phyloP scores from a whole-genome alignment of 1,140 invertebrate species.

The Mamestra configurata region DNA sequence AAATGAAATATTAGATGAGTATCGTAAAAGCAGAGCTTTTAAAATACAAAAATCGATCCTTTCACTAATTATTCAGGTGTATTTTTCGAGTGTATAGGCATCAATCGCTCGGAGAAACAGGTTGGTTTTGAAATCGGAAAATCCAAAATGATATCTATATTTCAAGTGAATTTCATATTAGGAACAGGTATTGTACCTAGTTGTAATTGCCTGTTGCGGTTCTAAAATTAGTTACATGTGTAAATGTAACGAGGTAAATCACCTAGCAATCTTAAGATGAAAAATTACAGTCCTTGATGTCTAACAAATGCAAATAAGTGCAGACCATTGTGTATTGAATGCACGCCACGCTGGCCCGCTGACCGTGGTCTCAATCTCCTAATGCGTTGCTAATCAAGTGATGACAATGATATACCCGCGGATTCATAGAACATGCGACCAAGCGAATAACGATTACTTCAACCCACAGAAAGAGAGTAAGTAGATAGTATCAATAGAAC shows the following conservation, averaged over 20 bases:
- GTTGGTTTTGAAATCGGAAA: too few species aligned
- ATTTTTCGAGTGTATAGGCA: neutral
- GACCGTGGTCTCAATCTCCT: conserved; percentile 57
- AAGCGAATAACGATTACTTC: neutral
- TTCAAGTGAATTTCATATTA: too few species aligned
- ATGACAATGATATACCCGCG: conserved; percentile 31
- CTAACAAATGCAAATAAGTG: conserved; percentile 37
- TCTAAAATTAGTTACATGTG: too few species aligned
- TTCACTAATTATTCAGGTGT: neutral
- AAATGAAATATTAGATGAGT: neutral
- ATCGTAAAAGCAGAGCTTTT: neutral
- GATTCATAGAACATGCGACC: conserved; percentile 11
- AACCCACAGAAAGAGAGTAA: neutral
- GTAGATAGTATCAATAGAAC: too few species aligned
- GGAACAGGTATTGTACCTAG: too few species aligned
- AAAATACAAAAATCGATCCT: neutral
- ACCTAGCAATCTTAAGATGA: neutral
- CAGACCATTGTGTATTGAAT: conserved; percentile 44
- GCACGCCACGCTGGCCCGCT: conserved; percentile 38
- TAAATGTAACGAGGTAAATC: neutral
- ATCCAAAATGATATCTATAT: too few species aligned
- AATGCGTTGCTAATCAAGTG: conserved; percentile 38
- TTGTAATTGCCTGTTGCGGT: too few species aligned
- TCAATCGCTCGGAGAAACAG: neutral
- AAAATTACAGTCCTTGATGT: neutral